Base-by-base conservation (phyloP, 2,797 vertebrate species). In the Lagocephalus sceleratus region DNA sequence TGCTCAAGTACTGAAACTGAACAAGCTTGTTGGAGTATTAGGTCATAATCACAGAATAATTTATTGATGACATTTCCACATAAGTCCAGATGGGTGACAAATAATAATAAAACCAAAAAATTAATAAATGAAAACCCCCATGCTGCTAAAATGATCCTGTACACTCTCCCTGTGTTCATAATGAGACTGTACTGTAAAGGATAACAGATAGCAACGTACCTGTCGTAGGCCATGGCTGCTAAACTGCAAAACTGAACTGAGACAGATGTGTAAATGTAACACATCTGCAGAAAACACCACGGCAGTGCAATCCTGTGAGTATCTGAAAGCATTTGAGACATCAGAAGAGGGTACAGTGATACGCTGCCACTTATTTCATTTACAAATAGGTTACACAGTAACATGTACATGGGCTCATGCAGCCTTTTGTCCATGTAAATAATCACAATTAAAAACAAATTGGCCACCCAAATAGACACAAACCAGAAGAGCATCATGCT, bases 371-470 rank as follows among this genome's bases (percentile, higher is more conserved):
- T 29, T 2, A 29, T 9, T 29, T 29, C 29, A 29, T 52, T 83
- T 5, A 74, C 23, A 54, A 47, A 70, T 57, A 85, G 54, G 58
- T 73, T 84, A 40, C 74, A 81, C 2, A 84, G 44, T 12, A 85
- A 57, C 16, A 82, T 43, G 54, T 79, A 85, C 84, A 87, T 86
- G 0, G 77, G 82, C 39, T 86, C 71, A 29, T 29, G 26, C 26
- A 29, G 23, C 23, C 5, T 5, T 8, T 29, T 29, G 26, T 29
- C 26, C 26, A 6, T 29, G 26, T 29, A 29, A 29, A 29, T 29
- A 29, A 29, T 29, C 4, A 29, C 6, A 8, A 29, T 29, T 29
- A 25, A 29, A 29, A 29, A 6, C 26, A 8, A 29, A 29, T 29
- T 29, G 5, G 9, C 9, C 26, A 25, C 7, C 26, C 3, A 29